phyloP scores from a whole-genome alignment of 53 echinoderm and acorn worm species.

The Actinopyga echinites region DNA sequence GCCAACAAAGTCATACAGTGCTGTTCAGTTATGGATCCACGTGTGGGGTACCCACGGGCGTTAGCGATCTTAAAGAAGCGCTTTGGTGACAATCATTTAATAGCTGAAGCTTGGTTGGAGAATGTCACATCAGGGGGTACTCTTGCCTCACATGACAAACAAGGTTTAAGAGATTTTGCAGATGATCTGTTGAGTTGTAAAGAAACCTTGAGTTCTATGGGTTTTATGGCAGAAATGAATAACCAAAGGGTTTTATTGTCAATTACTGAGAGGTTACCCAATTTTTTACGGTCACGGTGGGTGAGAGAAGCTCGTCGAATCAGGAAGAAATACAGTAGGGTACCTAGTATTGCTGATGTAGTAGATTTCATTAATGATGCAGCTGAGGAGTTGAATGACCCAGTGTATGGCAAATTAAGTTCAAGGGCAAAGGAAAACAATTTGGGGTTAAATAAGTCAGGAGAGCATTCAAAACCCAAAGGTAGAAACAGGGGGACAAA shows the following conservation, averaged over 20 bases:
- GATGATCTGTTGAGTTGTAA: conserved; percentile 46
- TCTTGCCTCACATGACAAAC: conserved; percentile 7
- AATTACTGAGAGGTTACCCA: conserved; percentile 48
- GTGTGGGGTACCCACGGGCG: conserved; percentile 46
- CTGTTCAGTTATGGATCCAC: conserved; percentile 54
- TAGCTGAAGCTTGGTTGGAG: conserved; percentile 58
- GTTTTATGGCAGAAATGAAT: conserved; percentile 39
- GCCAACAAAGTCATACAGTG: conserved; percentile 49
- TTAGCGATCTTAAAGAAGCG: conserved; percentile 50
- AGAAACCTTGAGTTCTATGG: conserved; percentile 62
- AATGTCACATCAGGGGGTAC: conserved; percentile 47
- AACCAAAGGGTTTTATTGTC: conserved; percentile 34
- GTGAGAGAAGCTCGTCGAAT: conserved; percentile 22
- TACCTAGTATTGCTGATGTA: background rate
- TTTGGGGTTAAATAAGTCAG: background rate
- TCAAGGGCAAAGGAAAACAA: background rate
- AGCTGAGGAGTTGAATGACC: conserved; percentile 25
- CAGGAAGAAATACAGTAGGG: background rate
- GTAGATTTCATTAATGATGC: conserved; percentile 38
- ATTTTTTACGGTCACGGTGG: conserved; percentile 47
- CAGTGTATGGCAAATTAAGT: conserved; percentile 15
- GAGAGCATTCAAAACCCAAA: background rate
- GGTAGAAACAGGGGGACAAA: background rate
- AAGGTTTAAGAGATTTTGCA: conserved; percentile 40
- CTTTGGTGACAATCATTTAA: conserved; percentile 37